Base-by-base conservation (phyloP, 2,113 vertebrate species). In the Ceratotherium simum region DNA sequence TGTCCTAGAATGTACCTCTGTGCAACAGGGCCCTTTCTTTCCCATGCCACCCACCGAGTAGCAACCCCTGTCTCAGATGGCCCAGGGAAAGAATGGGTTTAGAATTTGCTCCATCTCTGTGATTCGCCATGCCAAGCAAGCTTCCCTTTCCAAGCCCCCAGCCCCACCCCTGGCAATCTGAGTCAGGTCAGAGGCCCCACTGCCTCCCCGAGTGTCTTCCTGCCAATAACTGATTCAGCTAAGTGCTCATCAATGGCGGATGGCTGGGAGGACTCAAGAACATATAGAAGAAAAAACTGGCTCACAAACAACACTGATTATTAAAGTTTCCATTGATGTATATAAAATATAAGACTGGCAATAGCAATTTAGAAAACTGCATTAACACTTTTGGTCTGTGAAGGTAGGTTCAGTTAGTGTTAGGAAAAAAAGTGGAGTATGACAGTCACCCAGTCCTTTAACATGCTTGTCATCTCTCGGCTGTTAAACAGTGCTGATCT, bases 401-500 rank as follows among this genome's bases (percentile, higher is more conserved):
- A 72, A 84, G 76, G 80, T 39, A n/a, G 29, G 42, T 93, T 69
- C 75, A 56, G 62, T 65, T 42, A 31, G 21, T 54, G 67, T 39
- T 18, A n/a, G 60, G 56, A 86, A 87, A 25, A 75, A 96, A 54
- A 96, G 86, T 9, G 69, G 13, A 56, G 14, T 31, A 17, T 6
- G 56, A 25, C 56, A 36, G 27, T 94, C 64, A 48, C n/a, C 10
- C 21, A 4, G n/a, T 36, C 62, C 82, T 54, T 94, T 65, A 23
- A 48, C 60, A 21, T 2, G 85, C 39, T 51, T 54, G 69, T 46
- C 85, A 39, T 60, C 96, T 97, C 65, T 1, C 84, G 93, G 81
- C 96, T 91, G 75, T 96, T 98, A 96, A 98, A 97, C 97, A 97
- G n/a, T 88, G 93, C 78, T 98, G 97, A 97, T 97, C 95, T 98